Evolutionary conservation across 2,888 invertebrate genomes (phyloP), one percentile per base, ranked within the genome.

Genomic region (Mylabris sibirica): DNA sequence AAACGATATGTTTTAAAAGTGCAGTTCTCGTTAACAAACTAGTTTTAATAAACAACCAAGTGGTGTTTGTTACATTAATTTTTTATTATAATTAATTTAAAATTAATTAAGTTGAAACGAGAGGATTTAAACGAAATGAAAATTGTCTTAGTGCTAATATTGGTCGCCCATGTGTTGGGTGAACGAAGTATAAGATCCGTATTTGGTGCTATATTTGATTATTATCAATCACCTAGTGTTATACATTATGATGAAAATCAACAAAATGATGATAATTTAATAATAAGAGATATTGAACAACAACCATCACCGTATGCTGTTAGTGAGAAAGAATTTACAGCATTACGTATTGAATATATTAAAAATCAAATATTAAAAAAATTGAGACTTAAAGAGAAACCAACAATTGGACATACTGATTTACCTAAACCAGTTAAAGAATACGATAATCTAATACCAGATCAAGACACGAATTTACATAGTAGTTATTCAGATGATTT

Each of bases 291-390:
- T 60, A 60, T 38, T 35, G 20, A 60, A 35, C 75, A 75, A 62
- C 44, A 72, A 62, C 44, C 72, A 8, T 49, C 67, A 41, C 67
- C 71, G 20, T 79, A 78, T 68, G 76, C 78, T 17, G 78, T 79
- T 22, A 79, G 80, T 17, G 90, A 90, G 60, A 87, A 88, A 59
- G 89, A 91, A 76, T 83, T 81, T 93, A 92, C 90, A 0, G 90
- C 90, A 41, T 87, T 92, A 44, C 86, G 95, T 72, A 90, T 95
- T 71, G 93, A 94, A 83, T 92, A 92, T 77, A 93, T 94, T 61
- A 95, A 95, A 84, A 91, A 93, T 82, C 94, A 94, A 85, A 95
- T 95, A 35, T 82, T 95, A 77, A 92, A 92, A 85, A 95, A 94
- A 84, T 80, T 95, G 66, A 85, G 94, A 72, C 84, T 95, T 66